Percentiles rank a stretch among this genome's conserved stretches.
These are phyloP conservation scores for Drosophila meridiana DNA, from an alignment of 2,888 invertebrate species.

Conservation along the genomic window DNA sequence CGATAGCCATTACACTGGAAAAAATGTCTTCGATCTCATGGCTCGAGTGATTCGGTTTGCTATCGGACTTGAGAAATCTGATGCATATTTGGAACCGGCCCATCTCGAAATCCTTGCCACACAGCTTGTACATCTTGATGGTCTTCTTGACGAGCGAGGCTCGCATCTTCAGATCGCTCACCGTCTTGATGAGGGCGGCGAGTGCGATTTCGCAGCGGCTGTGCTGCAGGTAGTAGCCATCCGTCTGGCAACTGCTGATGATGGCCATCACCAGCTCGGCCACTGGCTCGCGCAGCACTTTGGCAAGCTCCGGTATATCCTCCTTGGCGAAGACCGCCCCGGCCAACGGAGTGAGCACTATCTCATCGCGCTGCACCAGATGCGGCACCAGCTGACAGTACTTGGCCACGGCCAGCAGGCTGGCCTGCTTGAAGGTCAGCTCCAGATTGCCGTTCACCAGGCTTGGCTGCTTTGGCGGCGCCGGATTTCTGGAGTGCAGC, in stretches of 20 bases:
- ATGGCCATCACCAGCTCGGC: slow-evolving; percentile 48
- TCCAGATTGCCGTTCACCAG: slow-evolving; percentile 36
- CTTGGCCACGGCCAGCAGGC: slow-evolving; percentile 66
- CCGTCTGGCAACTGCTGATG: slow-evolving; percentile 69
- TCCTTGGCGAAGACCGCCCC: slow-evolving; percentile 59
- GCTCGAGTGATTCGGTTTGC: not conserved
- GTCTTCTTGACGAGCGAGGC: slow-evolving; percentile 39
- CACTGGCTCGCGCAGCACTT: slow-evolving; percentile 41
- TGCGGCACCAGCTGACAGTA: slow-evolving; percentile 64
- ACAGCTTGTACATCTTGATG: slow-evolving; percentile 55
- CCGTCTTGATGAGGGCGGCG: slow-evolving; percentile 50
- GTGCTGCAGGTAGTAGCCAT: slow-evolving; percentile 58
- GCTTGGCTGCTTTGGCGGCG: slow-evolving; percentile 45
- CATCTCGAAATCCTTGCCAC: slow-evolving; percentile 52
- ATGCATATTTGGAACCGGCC: slow-evolving; percentile 34
- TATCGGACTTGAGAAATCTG: slow-evolving; percentile 22
- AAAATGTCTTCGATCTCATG: not conserved
- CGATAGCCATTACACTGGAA: not conserved
- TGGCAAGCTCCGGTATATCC: slow-evolving; percentile 50
- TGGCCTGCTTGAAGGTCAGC: slow-evolving; percentile 68
- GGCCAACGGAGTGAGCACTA: slow-evolving; percentile 64
- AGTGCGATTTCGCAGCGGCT: slow-evolving; percentile 66
- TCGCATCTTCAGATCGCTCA: slow-evolving; percentile 44
- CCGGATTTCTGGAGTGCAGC: slow-evolving; percentile 12
- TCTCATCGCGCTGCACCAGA: slow-evolving; percentile 41